Percentiles rank a stretch among this genome's conserved stretches.
phyloP scores from a whole-genome alignment of 1,140 invertebrate species.

The Metopolophium dirhodum region DNA sequence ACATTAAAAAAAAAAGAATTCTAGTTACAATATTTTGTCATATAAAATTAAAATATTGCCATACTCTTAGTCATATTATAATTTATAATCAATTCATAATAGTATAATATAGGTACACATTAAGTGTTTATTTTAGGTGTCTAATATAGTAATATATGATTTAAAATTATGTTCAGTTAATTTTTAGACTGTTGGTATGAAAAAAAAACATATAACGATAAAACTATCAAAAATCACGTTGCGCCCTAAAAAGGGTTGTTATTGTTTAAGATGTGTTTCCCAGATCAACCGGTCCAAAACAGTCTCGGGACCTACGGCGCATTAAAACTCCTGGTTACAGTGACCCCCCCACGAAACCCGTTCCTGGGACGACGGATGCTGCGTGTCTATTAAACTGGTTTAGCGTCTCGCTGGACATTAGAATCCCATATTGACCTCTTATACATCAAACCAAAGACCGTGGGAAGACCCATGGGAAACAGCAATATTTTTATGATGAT shows the following conservation, averaged over 20 bases:
- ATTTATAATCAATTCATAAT: neutral
- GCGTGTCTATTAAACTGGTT: constrained; percentile 25
- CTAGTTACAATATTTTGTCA: neutral
- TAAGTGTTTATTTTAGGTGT: neutral
- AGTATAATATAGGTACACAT: neutral
- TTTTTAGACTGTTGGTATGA: neutral
- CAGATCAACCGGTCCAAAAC: constrained; percentile 34
- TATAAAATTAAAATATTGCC: neutral
- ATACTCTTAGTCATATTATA: neutral
- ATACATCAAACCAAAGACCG: neutral
- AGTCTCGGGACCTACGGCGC: neutral
- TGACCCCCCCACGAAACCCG: neutral
- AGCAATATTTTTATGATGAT: neutral
- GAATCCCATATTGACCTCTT: constrained; percentile 31
- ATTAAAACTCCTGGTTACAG: neutral
- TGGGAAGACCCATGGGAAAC: constrained; percentile 40
- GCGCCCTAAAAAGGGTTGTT: neutral
- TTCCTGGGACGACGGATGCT: constrained; percentile 35
- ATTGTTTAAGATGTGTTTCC: neutral
- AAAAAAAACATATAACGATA: neutral
- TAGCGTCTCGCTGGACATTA: constrained; percentile 25
- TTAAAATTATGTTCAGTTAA: neutral
- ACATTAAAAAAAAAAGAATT: neutral
- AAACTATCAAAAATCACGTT: neutral
- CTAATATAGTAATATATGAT: neutral